phyloP scores from a whole-genome alignment of 2,888 invertebrate genomes.

The Orthosia incerta region DNA sequence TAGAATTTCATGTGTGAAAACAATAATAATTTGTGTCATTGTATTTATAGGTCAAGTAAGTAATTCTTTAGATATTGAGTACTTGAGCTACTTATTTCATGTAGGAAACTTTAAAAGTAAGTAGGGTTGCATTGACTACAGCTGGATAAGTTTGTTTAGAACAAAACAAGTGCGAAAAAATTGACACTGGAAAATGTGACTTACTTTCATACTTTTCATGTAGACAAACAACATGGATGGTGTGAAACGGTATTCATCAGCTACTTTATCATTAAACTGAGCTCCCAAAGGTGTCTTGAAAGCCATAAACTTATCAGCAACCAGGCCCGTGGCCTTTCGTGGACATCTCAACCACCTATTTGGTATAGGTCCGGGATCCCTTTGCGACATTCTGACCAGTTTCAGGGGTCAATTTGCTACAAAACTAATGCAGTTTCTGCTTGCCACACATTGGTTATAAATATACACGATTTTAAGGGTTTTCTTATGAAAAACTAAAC shows the following conservation, averaged over 20 bases:
- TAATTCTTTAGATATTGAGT: background rate
- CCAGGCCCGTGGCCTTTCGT: conserved; percentile 93
- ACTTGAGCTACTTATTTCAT: background rate
- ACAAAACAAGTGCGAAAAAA: conserved; percentile 28
- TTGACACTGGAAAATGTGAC: conserved; percentile 59
- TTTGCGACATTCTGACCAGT: conserved; percentile 79
- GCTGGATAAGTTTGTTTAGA: background rate
- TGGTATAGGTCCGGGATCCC: conserved; percentile 93
- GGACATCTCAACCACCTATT: conserved; percentile 97
- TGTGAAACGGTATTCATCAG: conserved; percentile 95
- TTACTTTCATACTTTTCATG: conserved; percentile 94
- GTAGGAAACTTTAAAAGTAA: background rate
- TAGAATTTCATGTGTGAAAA: conserved; percentile 64
- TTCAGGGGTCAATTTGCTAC: conserved; percentile 47
- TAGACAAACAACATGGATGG: conserved; percentile 96
- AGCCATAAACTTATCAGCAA: conserved; percentile 96
- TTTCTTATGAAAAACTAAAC: conserved; percentile 50
- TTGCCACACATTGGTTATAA: conserved; percentile 53
- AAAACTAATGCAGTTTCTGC: conserved; percentile 46
- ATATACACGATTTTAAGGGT: conserved; percentile 33
- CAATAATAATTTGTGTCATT: conserved; percentile 35
- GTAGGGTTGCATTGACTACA: background rate
- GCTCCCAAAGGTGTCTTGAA: conserved; percentile 98
- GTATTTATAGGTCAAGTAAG: conserved; percentile 29
- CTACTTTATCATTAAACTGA: conserved; percentile 96